Evolutionary conservation across 2,113 vertebrate genomes (phyloP).

Genomic region (Monopterus albus): DNA sequence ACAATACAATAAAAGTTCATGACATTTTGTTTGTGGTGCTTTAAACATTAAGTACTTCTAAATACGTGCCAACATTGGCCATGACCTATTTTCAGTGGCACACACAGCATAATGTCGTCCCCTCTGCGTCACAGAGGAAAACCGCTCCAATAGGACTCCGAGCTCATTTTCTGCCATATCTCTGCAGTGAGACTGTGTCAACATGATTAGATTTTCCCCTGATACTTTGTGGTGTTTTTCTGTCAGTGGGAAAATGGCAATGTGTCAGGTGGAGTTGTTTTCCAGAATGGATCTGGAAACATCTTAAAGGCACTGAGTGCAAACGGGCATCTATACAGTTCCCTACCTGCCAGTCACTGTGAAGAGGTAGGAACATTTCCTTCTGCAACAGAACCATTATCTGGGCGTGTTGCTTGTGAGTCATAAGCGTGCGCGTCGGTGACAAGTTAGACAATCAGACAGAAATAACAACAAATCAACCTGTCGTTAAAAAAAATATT

Average conservation of each 20-base stretch:
- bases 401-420: slow-evolving; percentile 70
- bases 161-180: slow-evolving; percentile 13
- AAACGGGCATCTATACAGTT: slow-evolving; percentile 16
- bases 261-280: slow-evolving; percentile 42
- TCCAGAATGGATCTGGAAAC: slow-evolving; percentile 37
- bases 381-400: slow-evolving; percentile 66
- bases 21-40: too few relatives aligned
- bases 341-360: slow-evolving; percentile 20
- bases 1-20: too few relatives aligned
- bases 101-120: background rate
- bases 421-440: slow-evolving; percentile 72
- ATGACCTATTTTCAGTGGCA: background rate
- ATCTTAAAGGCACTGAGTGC: slow-evolving; percentile 3
- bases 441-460: slow-evolving; percentile 78
- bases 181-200: slow-evolving; percentile 34
- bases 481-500: slow-evolving; percentile 67
- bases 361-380: slow-evolving; percentile 66
- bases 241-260: slow-evolving; percentile 29
- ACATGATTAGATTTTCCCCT: slow-evolving; percentile 54
- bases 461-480: slow-evolving; percentile 79
- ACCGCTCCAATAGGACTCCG: slow-evolving; percentile 23
- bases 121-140: slow-evolving; percentile 5
- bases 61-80: too few relatives aligned
- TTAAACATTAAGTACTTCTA: too few relatives aligned
- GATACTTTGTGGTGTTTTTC: background rate